These are phyloP conservation scores for Corvus moneduloides DNA, from an alignment of 2,113 vertebrate species.

Conservation along the genomic window DNA sequence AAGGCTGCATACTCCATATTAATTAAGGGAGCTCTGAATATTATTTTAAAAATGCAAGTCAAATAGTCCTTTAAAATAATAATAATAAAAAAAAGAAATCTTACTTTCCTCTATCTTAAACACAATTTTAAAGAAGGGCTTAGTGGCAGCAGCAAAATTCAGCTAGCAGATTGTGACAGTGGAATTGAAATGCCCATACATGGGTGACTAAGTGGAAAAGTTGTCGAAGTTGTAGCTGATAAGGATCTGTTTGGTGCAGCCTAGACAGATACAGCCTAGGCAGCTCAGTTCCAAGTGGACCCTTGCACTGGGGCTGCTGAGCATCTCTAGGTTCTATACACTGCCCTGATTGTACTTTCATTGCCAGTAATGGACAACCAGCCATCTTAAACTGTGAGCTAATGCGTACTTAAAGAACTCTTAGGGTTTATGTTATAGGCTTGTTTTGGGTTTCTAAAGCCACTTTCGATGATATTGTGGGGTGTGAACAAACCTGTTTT, in stretches of 20 bases:
- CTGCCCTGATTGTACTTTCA: background rate
- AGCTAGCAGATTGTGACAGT: background rate
- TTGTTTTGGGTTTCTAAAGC: background rate
- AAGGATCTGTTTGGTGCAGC: background rate
- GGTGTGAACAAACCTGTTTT: background rate
- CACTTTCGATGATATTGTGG: background rate
- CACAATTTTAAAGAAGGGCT: background rate
- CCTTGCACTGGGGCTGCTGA: accelerated
- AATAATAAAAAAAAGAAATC: background rate
- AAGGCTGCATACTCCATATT: background rate
- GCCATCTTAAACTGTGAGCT: background rate
- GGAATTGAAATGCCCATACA: background rate
- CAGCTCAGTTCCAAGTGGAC: background rate
- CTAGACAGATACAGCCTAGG: background rate
- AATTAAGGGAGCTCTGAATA: background rate
- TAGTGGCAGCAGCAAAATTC: background rate
- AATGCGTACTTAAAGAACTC: background rate
- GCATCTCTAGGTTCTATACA: background rate
- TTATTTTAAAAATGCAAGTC: background rate
- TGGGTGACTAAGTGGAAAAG: background rate
- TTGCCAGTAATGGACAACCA: background rate
- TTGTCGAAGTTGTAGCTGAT: background rate
- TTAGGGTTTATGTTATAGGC: background rate
- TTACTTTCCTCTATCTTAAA: background rate
- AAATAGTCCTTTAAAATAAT: background rate